Percentiles rank a stretch among this genome's conserved stretches.
Conservation (phyloP, 1,140 invertebrate genomes). For the Pogonus chalceus region DNA sequence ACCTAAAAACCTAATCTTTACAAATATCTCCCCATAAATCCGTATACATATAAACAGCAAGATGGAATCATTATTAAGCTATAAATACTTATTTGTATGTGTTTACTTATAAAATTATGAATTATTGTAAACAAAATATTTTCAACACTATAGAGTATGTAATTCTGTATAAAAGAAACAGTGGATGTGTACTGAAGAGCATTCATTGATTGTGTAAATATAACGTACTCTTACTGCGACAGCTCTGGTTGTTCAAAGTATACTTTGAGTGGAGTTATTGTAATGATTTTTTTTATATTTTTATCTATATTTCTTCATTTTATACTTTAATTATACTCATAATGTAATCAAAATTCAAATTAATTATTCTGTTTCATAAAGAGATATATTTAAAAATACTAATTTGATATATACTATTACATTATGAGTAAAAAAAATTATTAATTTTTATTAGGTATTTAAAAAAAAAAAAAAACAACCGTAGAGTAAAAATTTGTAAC, state of each 20-base stretch:
- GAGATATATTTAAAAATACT: slow-evolving; percentile 1
- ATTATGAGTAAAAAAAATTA: no score
- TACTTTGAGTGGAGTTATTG: slow-evolving; percentile 9
- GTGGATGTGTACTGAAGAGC: slow-evolving; percentile 13
- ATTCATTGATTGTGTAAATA: slow-evolving; percentile 26
- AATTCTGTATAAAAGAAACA: slow-evolving; percentile 21
- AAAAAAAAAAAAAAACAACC: no score
- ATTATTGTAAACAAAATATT: slow-evolving; percentile 20
- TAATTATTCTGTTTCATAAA: slow-evolving; percentile 8
- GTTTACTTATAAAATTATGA: slow-evolving; percentile 23
- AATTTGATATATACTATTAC: no score
- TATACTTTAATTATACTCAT: slow-evolving; percentile 5
- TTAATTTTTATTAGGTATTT: no score
- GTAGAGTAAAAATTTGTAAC: no score
- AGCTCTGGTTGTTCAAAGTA: slow-evolving; percentile 1
- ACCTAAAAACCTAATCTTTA: not conserved
- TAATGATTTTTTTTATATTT: slow-evolving; percentile 13
- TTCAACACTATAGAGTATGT: slow-evolving; percentile 23
- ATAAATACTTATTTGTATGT: slow-evolving; percentile 24
- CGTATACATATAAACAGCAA: not conserved
- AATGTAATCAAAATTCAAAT: no score
- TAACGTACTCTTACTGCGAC: slow-evolving; percentile 14
- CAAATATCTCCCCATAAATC: not conserved
- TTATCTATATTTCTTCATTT: not conserved
- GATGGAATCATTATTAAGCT: not conserved